A percentile compares a stretch with the other conserved stretches of the same genome.
Conservation (phyloP, 64 coral and sea anemone species). For the Exaiptasia diaphana region DNA sequence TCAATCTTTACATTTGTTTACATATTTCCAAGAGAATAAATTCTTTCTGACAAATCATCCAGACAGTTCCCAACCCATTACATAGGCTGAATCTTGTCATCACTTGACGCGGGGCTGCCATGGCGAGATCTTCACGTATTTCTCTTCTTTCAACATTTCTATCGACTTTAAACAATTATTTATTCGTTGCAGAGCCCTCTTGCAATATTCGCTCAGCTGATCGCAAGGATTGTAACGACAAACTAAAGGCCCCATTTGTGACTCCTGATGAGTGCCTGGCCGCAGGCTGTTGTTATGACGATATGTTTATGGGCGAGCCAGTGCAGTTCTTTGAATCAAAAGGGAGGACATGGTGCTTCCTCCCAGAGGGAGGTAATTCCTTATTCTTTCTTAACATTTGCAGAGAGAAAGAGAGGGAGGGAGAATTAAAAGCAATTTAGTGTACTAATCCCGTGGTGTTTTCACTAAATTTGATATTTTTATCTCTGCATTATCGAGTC, state of each 20-base stretch:
- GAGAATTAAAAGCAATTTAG: background rate
- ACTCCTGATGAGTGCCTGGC: slow-evolving; percentile 60
- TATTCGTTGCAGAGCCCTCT: slow-evolving; percentile 24
- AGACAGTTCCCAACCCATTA: no score
- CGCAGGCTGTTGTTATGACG: slow-evolving; percentile 81
- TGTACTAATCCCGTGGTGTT: background rate
- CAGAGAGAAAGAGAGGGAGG: background rate
- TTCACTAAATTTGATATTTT: no score
- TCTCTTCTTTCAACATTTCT: no score
- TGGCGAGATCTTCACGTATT: no score
- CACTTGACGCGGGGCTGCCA: no score
- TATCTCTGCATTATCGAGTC: no score
- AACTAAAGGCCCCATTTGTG: slow-evolving; percentile 48
- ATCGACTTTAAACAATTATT: no score
- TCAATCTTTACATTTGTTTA: background rate
- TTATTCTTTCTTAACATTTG: background rate
- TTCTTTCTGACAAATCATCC: background rate
- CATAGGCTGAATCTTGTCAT: no score
- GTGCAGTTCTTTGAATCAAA: background rate
- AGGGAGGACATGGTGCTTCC: slow-evolving; percentile 53
- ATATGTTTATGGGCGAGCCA: slow-evolving; percentile 41
- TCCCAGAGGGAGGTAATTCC: background rate
- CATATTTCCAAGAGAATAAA: background rate
- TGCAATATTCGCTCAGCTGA: slow-evolving; percentile 57
- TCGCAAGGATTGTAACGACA: slow-evolving; percentile 48